Percentiles rank a stretch among this genome's conserved stretches.
Evolutionary conservation across 2,888 invertebrate genomes (phyloP).

Genomic region (Cephonodes hylas): DNA sequence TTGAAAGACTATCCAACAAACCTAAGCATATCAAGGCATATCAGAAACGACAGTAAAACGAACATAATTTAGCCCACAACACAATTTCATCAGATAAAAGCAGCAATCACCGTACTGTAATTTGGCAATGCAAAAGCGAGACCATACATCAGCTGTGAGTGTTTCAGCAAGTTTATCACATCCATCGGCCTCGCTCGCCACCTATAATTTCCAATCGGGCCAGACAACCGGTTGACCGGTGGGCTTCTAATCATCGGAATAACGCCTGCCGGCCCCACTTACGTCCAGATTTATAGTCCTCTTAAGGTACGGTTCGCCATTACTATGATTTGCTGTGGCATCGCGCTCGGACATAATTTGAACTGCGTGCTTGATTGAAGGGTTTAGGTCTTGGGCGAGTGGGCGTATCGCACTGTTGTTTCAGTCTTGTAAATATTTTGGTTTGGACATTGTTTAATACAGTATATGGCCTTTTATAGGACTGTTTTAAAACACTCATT

Average conservation of each 20-base stretch:
- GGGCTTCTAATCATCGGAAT: conserved; percentile 43
- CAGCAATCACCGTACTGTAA: not conserved
- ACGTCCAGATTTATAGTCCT: conserved; percentile 45
- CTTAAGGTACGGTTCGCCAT: conserved; percentile 38
- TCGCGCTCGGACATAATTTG: conserved; percentile 45
- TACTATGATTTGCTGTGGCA: conserved; percentile 44
- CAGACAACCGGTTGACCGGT: conserved; percentile 25
- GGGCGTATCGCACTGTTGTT: not conserved
- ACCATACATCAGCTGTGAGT: not conserved
- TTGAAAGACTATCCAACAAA: too few species aligned
- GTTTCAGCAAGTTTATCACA: not conserved
- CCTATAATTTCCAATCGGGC: conserved; percentile 37
- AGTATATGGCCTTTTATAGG: too few species aligned
- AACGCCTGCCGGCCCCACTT: conserved; percentile 36
- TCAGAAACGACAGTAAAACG: too few species aligned
- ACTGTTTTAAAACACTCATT: too few species aligned
- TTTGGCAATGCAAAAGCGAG: not conserved
- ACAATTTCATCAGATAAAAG: not conserved
- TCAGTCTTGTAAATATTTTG: not conserved
- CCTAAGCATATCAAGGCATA: too few species aligned
- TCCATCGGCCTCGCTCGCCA: conserved; percentile 7
- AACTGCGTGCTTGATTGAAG: conserved; percentile 30
- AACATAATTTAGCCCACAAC: too few species aligned
- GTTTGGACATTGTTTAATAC: too few species aligned
- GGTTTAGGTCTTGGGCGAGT: conserved; percentile 14